Conservation (phyloP, 2,797 vertebrate species). For the Sebastes trivittatus region DNA sequence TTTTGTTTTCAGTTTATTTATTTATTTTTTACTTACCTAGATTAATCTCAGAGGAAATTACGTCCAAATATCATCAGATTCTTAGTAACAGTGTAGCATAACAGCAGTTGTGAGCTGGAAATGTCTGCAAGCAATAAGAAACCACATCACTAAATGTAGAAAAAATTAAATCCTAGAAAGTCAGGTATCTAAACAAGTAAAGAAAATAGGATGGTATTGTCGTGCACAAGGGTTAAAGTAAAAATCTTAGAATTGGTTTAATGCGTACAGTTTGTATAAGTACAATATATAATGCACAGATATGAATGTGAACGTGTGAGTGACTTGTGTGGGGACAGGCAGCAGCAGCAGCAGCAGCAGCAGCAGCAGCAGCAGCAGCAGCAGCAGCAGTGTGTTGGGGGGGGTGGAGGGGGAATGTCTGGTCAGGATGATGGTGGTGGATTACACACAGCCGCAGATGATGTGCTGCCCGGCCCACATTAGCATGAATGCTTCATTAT, state of each 20-base stretch:
- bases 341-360: constrained; percentile 2
- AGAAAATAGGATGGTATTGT: not conserved
- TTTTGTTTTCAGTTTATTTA: not conserved
- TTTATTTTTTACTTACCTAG: not conserved
- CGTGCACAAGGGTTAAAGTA: not conserved
- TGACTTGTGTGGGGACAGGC: constrained; percentile 29
- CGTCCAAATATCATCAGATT: not conserved
- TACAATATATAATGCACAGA: not conserved
- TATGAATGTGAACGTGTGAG: constrained; percentile 23
- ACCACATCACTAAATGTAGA: not conserved
- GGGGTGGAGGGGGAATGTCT: constrained; percentile 26
- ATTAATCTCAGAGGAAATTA: not conserved
- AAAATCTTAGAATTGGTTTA: not conserved
- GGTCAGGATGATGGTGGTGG: constrained; percentile 64
- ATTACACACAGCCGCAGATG: constrained; percentile 76
- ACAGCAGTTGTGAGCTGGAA: not conserved
- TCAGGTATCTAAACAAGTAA: not conserved
- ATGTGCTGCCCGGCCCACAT: constrained; percentile 77
- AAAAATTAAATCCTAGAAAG: accelerated
- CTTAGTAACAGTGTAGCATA: not conserved
- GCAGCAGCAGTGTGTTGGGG: constrained; percentile 3
- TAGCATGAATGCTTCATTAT: constrained; percentile 90
- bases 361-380: constrained; percentile 16
- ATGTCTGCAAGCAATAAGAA: not conserved
- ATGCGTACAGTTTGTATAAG: constrained; percentile 4